These are phyloP conservation scores for Meriones psammophilus DNA, from an alignment of 2,797 vertebrate genomes.

Conservation along the genomic window DNA sequence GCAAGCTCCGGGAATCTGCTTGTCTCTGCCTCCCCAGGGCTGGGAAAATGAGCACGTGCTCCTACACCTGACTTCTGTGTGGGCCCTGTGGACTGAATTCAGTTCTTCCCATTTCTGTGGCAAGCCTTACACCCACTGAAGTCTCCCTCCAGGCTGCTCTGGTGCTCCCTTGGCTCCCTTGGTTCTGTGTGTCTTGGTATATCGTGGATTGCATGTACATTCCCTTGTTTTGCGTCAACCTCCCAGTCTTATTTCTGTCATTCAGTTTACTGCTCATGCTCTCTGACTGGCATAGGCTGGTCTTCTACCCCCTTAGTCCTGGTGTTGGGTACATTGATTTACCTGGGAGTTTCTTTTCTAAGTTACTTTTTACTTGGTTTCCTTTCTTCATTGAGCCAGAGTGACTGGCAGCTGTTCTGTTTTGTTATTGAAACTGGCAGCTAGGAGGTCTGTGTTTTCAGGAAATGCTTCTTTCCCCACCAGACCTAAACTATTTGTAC, in stretches of 20 bases:
- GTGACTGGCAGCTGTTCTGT: neutral
- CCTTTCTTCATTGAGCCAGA: neutral
- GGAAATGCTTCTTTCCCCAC: conserved; percentile 30
- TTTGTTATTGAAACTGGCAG: neutral
- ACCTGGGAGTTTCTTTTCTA: conserved; percentile 44
- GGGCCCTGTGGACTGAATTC: neutral
- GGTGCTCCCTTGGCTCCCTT: neutral
- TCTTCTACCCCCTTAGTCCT: neutral
- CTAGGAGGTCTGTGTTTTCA: conserved; percentile 3
- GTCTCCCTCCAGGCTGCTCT: neutral
- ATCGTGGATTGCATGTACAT: neutral
- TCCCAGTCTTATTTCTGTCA: neutral
- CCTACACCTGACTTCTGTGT: neutral
- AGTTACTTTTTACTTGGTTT: neutral
- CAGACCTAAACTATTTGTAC: neutral
- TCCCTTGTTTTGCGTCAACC: neutral
- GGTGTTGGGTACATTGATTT: neutral
- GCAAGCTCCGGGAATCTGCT: neutral
- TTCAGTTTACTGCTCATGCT: neutral
- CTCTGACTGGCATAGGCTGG: neutral
- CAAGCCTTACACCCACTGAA: neutral
- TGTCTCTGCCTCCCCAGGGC: neutral
- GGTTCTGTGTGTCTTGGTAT: neutral
- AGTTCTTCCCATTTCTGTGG: neutral
- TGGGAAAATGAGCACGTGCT: neutral